Conservation (phyloP, 2,797 vertebrate genomes). For the Sebastes taczanowskii region DNA sequence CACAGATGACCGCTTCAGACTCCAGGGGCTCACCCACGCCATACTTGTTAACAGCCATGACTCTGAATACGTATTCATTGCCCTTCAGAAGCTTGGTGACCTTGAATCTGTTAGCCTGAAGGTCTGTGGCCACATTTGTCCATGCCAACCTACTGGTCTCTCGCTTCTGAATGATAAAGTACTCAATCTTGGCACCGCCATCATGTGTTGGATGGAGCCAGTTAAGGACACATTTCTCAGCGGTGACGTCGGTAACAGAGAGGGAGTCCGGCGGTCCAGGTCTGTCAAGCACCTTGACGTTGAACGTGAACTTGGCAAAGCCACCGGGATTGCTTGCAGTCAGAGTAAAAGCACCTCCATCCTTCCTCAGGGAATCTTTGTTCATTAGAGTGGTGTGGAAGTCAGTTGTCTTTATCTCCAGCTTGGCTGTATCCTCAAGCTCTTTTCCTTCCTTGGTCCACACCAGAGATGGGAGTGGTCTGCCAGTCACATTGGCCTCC, state of each 20-base stretch:
- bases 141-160: slow-evolving; percentile 98
- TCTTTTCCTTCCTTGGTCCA: slow-evolving; percentile 99
- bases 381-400: slow-evolving; percentile 91
- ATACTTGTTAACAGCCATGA: slow-evolving; percentile 99
- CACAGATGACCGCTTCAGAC: slow-evolving; percentile 90
- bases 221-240: slow-evolving; percentile 96
- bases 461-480: slow-evolving; percentile 91
- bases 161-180: slow-evolving; percentile 95
- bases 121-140: slow-evolving; percentile 95
- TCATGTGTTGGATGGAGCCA: slow-evolving; percentile 97
- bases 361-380: slow-evolving; percentile 93
- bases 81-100: slow-evolving; percentile 96
- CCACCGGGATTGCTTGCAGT: slow-evolving; percentile 97
- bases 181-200: slow-evolving; percentile 95
- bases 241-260: slow-evolving; percentile 88
- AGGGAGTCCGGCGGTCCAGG: slow-evolving; percentile 96
- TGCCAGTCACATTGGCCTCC: slow-evolving; percentile 91
- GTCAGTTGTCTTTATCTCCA: slow-evolving; percentile 94
- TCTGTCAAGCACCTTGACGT: slow-evolving; percentile 96
- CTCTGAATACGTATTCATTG: slow-evolving; percentile 98
- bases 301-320: slow-evolving; percentile 95
- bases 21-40: slow-evolving; percentile 94
- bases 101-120: slow-evolving; percentile 94
- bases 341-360: slow-evolving; percentile 91
- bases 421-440: slow-evolving; percentile 90